Percentiles rank a stretch among this genome's conserved stretches.
These are phyloP conservation scores for Agelastica alni DNA, from an alignment of 2,888 invertebrate species.

Conservation along the genomic window DNA sequence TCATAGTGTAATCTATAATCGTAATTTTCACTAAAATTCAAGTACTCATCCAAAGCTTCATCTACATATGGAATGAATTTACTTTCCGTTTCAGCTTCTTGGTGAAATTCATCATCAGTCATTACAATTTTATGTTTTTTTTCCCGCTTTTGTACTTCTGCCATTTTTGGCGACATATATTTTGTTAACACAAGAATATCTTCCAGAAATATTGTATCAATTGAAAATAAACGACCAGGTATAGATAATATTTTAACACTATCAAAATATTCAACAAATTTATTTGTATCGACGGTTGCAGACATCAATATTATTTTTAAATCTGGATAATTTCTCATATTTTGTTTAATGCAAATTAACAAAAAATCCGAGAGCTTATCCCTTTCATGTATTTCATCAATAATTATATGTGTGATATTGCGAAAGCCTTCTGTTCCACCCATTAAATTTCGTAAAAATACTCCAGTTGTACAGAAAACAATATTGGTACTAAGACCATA, in stretches of 20 bases:
- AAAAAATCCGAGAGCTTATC: conserved; percentile 93
- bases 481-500: conserved; percentile 79
- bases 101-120: conserved; percentile 49
- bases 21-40: conserved; percentile 51
- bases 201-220: conserved; percentile 78
- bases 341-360: conserved; percentile 80
- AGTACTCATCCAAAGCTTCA: conserved; percentile 48
- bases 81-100: conserved; percentile 10
- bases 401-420: conserved; percentile 81
- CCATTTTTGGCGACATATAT: conserved; percentile 53
- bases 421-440: conserved; percentile 69
- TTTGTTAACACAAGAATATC: conserved; percentile 71
- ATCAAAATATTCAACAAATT: conserved; percentile 84
- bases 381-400: conserved; percentile 96
- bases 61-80: conserved; percentile 30
- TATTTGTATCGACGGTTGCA: conserved; percentile 84
- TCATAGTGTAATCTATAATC: conserved; percentile 39
- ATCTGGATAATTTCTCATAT: conserved; percentile 69
- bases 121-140: conserved; percentile 38
- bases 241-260: conserved; percentile 77
- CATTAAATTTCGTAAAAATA: conserved; percentile 86
- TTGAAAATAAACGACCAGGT: conserved; percentile 75
- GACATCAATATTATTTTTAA: conserved; percentile 91
- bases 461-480: conserved; percentile 91
- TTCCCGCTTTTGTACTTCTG: conserved; percentile 45